phyloP scores from a whole-genome alignment of 1,140 invertebrate genomes.

The Mercenaria mercenaria region DNA sequence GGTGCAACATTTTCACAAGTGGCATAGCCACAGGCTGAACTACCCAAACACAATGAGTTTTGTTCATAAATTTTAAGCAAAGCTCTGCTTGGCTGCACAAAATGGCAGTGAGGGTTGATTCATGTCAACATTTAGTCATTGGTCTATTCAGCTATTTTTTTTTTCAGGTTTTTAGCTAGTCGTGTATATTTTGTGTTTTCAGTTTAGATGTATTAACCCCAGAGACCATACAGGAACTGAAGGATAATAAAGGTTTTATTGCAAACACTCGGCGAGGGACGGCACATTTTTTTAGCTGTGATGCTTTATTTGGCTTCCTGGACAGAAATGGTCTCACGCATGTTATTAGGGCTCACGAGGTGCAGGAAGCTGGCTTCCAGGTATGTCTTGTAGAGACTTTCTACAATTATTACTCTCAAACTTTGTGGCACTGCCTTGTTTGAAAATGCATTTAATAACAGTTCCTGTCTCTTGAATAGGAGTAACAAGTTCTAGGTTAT shows the following conservation, averaged over 20 bases:
- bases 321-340: constrained; percentile 89
- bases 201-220: constrained; percentile 85
- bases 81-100: too few species aligned
- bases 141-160: too few species aligned
- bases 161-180: too few species aligned
- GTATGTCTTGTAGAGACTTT: constrained; percentile 83
- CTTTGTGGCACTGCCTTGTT: background rate
- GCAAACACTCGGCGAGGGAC: constrained; percentile 90
- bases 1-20: too few species aligned
- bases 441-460: constrained; percentile 33
- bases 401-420: background rate
- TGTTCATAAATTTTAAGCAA: too few species aligned
- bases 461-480: too few species aligned
- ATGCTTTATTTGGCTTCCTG: constrained; percentile 90
- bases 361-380: constrained; percentile 90
- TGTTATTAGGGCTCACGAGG: constrained; percentile 91
- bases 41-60: too few species aligned
- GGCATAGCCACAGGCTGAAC: too few species aligned
- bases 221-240: constrained; percentile 87
- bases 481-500: too few species aligned
- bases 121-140: too few species aligned
- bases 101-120: too few species aligned
- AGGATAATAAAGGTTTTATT: constrained; percentile 90
- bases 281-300: constrained; percentile 90
- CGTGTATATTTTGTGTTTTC: too few species aligned